phyloP scores from a whole-genome alignment of 2,797 vertebrate species.

The Lepus oiostolus region DNA sequence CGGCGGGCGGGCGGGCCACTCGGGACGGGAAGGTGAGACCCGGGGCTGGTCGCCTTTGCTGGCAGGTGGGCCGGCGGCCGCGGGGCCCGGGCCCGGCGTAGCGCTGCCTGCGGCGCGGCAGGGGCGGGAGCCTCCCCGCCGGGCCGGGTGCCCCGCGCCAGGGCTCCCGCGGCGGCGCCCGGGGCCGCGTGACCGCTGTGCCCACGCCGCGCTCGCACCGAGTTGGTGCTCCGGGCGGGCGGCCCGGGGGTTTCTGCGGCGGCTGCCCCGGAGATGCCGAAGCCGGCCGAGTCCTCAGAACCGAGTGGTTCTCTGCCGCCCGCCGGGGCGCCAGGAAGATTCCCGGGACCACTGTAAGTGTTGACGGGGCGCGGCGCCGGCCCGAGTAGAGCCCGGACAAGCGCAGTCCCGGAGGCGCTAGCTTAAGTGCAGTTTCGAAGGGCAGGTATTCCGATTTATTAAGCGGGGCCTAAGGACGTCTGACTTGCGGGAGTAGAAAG shows the following conservation, averaged over 20 bases:
- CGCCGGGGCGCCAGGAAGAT: constrained; percentile 81
- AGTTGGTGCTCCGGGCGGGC: constrained; percentile 28
- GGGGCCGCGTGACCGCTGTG: constrained; percentile 67
- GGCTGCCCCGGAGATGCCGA: constrained; percentile 81
- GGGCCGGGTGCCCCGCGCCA: not conserved
- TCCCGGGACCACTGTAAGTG: constrained; percentile 84
- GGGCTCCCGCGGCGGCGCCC: not conserved
- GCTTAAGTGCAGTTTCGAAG: constrained; percentile 20
- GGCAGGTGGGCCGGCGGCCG: not conserved
- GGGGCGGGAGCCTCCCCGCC: constrained; percentile 71
- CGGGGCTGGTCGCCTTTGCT: constrained; percentile 1
- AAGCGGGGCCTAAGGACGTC: not conserved
- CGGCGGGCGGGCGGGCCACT: constrained; percentile 75
- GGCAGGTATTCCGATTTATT: not conserved
- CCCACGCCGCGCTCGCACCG: constrained; percentile 77
- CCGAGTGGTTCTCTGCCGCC: constrained; percentile 79
- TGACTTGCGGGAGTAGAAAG: constrained; percentile 39
- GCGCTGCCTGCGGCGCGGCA: constrained; percentile 27
- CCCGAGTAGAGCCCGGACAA: not conserved
- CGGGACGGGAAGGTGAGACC: constrained; percentile 83
- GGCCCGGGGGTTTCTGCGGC: constrained; percentile 68
- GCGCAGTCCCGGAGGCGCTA: not conserved
- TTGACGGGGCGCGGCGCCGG: constrained; percentile 65
- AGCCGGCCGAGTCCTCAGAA: constrained; percentile 78
- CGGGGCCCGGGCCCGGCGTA: not conserved